A percentile compares a stretch with the other conserved stretches of the same genome.
These are phyloP conservation scores for Rhynchophorus ferrugineus DNA, from an alignment of 1,140 invertebrate genomes.

Conservation along the genomic window DNA sequence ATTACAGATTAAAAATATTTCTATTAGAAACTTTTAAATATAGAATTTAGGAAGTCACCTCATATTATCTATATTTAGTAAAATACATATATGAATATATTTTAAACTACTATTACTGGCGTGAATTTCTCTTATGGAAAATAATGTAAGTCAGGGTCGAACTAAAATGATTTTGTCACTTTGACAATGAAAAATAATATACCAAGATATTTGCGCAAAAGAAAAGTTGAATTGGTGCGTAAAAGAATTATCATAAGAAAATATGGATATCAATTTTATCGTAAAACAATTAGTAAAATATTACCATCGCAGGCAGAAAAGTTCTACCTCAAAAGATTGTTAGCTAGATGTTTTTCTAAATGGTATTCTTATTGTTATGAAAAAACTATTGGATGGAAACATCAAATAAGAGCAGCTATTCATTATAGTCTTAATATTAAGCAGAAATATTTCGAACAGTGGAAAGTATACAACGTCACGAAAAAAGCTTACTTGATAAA, in stretches of 20 bases:
- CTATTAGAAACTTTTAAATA: no score
- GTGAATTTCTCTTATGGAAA: no score
- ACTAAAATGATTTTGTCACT: conserved; percentile 1
- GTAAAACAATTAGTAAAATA: conserved; percentile 12
- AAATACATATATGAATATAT: no score
- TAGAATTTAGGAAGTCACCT: no score
- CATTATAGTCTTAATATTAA: conserved; percentile 6
- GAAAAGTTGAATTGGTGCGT: conserved; percentile 14
- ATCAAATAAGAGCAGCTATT: conserved; percentile 9
- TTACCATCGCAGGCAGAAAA: conserved; percentile 10
- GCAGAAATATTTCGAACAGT: conserved; percentile 4
- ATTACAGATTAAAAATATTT: no score
- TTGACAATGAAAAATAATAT: conserved; percentile 1
- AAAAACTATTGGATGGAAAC: conserved; percentile 11
- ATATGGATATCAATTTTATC: conserved; percentile 12
- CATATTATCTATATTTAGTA: no score
- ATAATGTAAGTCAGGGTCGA: background rate
- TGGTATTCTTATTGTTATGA: conserved; percentile 12
- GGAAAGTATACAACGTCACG: background rate
- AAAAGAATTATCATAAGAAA: conserved; percentile 15
- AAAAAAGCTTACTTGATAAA: conserved; percentile 4
- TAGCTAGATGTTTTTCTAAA: conserved; percentile 1
- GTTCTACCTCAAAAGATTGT: conserved; percentile 1
- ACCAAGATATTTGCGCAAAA: conserved; percentile 15
- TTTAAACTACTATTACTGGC: no score